These are phyloP conservation scores for Borostomias antarcticus DNA, from an alignment of 2,797 vertebrate genomes.

Conservation along the genomic window DNA sequence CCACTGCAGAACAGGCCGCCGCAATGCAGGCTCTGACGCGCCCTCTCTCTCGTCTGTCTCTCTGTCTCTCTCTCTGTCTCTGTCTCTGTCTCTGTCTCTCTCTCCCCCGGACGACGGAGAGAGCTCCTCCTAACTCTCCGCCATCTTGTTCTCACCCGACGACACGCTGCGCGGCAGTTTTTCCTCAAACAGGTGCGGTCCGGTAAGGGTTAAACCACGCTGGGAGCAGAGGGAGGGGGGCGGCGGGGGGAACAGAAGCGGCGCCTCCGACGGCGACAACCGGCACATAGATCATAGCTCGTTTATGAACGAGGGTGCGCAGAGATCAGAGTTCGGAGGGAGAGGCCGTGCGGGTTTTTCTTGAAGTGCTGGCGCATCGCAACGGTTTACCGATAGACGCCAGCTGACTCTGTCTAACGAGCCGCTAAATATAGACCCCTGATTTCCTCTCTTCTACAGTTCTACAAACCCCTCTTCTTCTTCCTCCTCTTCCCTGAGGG, in stretches of 20 bases:
- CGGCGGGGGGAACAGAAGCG: conserved; percentile 1
- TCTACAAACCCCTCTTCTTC: neutral
- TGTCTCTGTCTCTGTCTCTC: neutral
- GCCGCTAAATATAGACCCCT: conserved; percentile 75
- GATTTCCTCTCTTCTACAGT: conserved; percentile 59
- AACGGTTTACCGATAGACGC: conserved; percentile 74
- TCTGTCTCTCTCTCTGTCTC: neutral
- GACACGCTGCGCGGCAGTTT: neutral
- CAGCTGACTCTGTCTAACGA: conserved; percentile 71
- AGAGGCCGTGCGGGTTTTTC: neutral
- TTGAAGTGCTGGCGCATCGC: conserved; percentile 42
- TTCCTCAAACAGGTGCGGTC: conserved; percentile 4
- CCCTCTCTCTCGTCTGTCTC: neutral
- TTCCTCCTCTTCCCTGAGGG: neutral
- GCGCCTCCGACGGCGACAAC: neutral
- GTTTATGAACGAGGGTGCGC: neutral
- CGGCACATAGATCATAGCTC: conserved; percentile 16
- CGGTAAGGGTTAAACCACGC: conserved; percentile 40
- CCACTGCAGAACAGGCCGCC: conserved; percentile 40
- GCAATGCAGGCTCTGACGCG: conserved; percentile 22
- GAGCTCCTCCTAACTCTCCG: neutral
- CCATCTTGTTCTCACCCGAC: too few species aligned
- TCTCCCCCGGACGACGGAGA: neutral
- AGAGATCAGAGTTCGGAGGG: neutral
- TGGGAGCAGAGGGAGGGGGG: conserved; percentile 37